Base-by-base conservation (phyloP, 2,113 vertebrate genomes). In the Copsychus sechellarum region DNA sequence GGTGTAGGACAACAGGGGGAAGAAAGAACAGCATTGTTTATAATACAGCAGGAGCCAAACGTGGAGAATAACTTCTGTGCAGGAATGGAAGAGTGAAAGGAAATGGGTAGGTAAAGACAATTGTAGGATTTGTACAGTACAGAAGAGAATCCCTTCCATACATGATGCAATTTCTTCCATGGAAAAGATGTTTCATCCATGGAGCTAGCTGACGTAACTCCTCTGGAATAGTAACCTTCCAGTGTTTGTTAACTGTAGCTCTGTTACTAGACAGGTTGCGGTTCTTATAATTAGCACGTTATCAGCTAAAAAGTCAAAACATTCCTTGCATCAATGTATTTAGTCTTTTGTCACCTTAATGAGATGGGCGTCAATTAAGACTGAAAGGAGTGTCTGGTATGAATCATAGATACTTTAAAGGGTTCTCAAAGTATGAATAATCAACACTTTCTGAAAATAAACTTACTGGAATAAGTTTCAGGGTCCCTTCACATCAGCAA, bases 131-230 rank as follows among this genome's bases (percentile, higher is more conserved):
- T 87, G 81, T 88, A 90, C 45, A 88, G 90, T 47, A 72, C 73
- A 87, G 43, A 92, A 79, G 54, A 96, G 45, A 92, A 81, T 50
- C 76, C 17, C 12, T 67, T 86, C 77, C 62, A 88, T 2, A 22
- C n/a, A 79, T 57, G 26, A 81, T 42, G 65, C 79, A 96, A 65
- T 64, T 87, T 82, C 85, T 96, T 93, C 93, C 93, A 94, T 11
- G 88, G 95, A 96, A 96, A 96, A 90, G 88, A 85, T 71, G 54
- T 62, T 91, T 94, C 93, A 95, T 62, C 72, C 47, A 28, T 47
- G 34, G 28, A 93, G 40, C 36, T 80, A n/a, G 45, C 90, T 84
- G 87, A 94, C 3, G 6, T 66, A 90, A 92, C 56, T 88, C 43
- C 65, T 67, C 67, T 43, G 58, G 67, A 95, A 95, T 15, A 94